These are phyloP conservation scores for Leptinotarsa defecta DNA, from an alignment of 1,140 invertebrate species.

Conservation along the genomic window DNA sequence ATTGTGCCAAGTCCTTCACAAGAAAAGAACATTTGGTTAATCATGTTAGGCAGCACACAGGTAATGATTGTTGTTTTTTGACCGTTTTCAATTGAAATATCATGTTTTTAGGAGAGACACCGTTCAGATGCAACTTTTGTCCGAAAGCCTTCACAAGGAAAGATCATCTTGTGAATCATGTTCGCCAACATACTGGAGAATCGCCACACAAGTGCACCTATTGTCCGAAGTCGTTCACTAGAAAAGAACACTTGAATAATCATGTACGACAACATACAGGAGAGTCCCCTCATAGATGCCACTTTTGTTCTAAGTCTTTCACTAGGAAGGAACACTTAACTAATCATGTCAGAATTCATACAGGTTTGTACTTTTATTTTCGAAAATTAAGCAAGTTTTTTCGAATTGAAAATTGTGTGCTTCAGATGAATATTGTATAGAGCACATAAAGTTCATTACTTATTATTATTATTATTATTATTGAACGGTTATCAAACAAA, in stretches of 20 bases:
- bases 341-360: constrained; percentile 73
- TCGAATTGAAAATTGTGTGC: too few relatives aligned
- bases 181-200: constrained; percentile 79
- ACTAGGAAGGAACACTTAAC: constrained; percentile 82
- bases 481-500: too few relatives aligned
- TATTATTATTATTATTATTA: too few relatives aligned
- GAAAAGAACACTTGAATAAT: constrained; percentile 89
- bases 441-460: too few relatives aligned
- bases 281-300: constrained; percentile 81
- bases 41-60: constrained; percentile 86
- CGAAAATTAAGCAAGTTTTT: too few relatives aligned
- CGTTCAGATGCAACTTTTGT: constrained; percentile 82
- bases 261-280: constrained; percentile 79
- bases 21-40: constrained; percentile 82
- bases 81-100: background rate
- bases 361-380: constrained; percentile 65
- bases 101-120: constrained; percentile 41
- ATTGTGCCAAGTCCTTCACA: constrained; percentile 83
- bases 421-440: too few relatives aligned
- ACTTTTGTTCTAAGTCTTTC: constrained; percentile 83
- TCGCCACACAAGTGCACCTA: constrained; percentile 74
- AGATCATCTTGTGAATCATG: constrained; percentile 73
- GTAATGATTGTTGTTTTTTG: constrained; percentile 60
- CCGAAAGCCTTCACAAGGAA: constrained; percentile 86
- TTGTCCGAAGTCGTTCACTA: constrained; percentile 82